Base-by-base conservation (phyloP, 2,888 invertebrate species). In the Pomacea canaliculata region DNA sequence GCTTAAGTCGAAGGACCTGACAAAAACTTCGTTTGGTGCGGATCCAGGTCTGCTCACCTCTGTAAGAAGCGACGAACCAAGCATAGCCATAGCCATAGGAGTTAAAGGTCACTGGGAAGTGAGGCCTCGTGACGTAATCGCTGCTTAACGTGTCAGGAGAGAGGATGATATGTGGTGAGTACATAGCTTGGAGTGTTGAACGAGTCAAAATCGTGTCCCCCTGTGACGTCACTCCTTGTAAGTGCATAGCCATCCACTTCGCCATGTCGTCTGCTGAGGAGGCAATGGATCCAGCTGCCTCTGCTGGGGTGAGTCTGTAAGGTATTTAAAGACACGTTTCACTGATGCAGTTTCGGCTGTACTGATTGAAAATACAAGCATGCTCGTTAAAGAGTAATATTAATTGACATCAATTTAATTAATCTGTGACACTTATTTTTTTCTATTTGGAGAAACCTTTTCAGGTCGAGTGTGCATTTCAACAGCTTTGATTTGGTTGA, bases 261-360 rank as follows among this genome's bases (percentile, higher is more conserved):
- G 68, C 68, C 68, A 68, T 68, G 48, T 68, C 68, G 68, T 68
- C 49, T 46, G 68, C 68, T 23, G 73, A 73, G 0, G 73, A 73
- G 8, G 73, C 73, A n/a, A 73, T 73, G 8, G 73, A 65, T 46
- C 73, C 73, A 5, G 73, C 73, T 12, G 73, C 48, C 49, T 73
- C 63, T 16, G 19, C 49, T 1, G 73, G 73, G 13, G 59, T n/a
- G 12, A 71, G 10, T 13, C 71, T 71, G 71, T 18, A 19, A 23
- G 12, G 4, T 37, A 37, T 37, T 37, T 37, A 37, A 37, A 37
- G 37, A 37, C 37, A 37, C 37, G 37, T 5, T 37, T 37, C 37
- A 37, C 37, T 37, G 37, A 37, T 37, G 37, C 37, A 37, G 5
- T 37, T 3, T 37, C 37, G 37, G 37, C 5, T 37, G 37, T 37